Evolutionary conservation across 92 coral and sea anemone species (phyloP), one percentile per base, ranked within the genome.

Genomic region (Galaxea fascicularis): DNA sequence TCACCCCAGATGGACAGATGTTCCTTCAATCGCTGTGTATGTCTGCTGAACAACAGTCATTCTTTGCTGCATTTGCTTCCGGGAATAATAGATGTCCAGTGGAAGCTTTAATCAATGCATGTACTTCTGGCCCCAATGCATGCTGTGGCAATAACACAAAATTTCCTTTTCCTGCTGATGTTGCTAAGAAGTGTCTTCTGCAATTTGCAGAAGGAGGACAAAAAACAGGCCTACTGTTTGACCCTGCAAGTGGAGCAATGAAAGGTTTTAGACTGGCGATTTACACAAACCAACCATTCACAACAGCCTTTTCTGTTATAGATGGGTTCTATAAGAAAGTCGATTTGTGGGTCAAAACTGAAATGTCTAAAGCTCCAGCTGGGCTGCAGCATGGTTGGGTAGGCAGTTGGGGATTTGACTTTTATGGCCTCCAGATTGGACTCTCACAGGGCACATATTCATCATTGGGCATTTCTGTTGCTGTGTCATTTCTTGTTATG

Each of bases 401-500:
- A 1, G 79, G 80, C 22, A 86, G 92, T 54, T 27, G 79, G 84
- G 51, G 60, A 20, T 80, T 94, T n/a, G 70, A 77, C 39, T 91
- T 94, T 81, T 96, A 90, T 78, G 90, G 74, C 18, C 74, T 96
- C 46, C 99, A 96, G 72, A 71, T 73, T n/a, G 85, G 93, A 60
- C 89, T 96, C 14, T 88, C 93, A 7, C 62, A 79, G 21, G 95
- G 98, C 20, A 96, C 98, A 8, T 74, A 80, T 31, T 86, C 96
- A 1, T 96, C 98, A 4, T 77, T 96, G 86, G 94, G 98, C 0
- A 90, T 96, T 21, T 93, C 99, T 1, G 88, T 96, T 26, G 99
- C 92, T 31, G 93, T 95, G 44, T 95, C 99, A n/a, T 92, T 96
- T 73, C 64, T 69, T 11, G 94, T 94, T 39, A 96, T 96, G 97